Base-by-base conservation (phyloP, 2,888 invertebrate genomes). In the Hydraecia micacea region DNA sequence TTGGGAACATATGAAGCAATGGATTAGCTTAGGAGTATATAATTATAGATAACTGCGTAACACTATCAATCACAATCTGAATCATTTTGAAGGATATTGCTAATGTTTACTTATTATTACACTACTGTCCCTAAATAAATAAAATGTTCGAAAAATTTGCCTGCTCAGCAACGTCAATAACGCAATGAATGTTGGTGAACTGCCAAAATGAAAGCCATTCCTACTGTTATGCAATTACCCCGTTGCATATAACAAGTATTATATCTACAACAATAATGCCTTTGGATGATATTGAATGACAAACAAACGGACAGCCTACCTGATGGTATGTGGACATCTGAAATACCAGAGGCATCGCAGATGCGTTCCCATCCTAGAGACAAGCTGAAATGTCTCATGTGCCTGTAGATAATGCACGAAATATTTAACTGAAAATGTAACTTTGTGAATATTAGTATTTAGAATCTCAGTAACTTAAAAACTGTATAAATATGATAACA, bases 381-480 rank as follows among this genome's bases (percentile, higher is more conserved):
- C 55, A 55, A 9, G 9, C 25, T 55, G 9, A 25, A 55, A 55
- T 9, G 55, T 55, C 25, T 55, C 25, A 9, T 25, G 55, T 55
- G 42, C 42, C 42, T 42, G 11, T 9, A 42, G 13, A 13, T 42
- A 25, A 2, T 58, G 72, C 58, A 60, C 13, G 25, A 52, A 28
- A 52, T 36, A 36, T 49, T 60, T 52, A 58, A 62, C 28, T 52
- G 25, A 70, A 73, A 46, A 60, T 71, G 5, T 79, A 80, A 76
- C 84, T 60, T 81, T 87, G 87, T 85, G 75, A 88, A 87, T 88
- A 85, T 74, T 86, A 81, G 74, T 71, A 18, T 15, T 67, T 85
- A 87, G 88, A 90, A 88, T 86, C 89, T 88, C 87, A 86, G 13
- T 85, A 79, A 76, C 49, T 66, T 77, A 73, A 58, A 68, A 69